phyloP scores from a whole-genome alignment of 30 jellyfish, hydroid and myxozoan genomes.

The Hydractinia symbiolongicarpus region DNA sequence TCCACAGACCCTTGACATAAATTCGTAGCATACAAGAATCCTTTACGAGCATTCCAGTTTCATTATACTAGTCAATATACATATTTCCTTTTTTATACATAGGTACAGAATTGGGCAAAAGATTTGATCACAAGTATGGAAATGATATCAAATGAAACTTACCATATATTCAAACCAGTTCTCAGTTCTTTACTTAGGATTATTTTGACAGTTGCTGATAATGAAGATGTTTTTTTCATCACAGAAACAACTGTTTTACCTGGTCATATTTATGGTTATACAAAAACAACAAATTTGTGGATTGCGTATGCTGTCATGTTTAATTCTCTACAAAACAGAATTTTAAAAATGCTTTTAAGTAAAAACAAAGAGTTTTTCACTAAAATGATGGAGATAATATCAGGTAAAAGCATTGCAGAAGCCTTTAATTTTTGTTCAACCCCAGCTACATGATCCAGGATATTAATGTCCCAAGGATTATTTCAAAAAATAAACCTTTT shows the following conservation, averaged over 20 bases:
- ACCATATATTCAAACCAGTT: not conserved
- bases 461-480: no score
- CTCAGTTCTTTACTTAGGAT: not conserved
- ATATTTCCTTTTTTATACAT: not conserved
- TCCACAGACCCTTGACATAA: no score
- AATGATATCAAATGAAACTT: conserved; percentile 1
- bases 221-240: not conserved
- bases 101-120: conserved; percentile 8
- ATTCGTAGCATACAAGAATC: no score
- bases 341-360: conserved; percentile 6
- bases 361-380: not conserved
- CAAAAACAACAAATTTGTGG: conserved; percentile 36
- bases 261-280: conserved; percentile 3
- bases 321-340: conserved; percentile 44
- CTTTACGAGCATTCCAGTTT: no score
- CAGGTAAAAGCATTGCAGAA: not conserved
- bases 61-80: no score
- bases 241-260: not conserved
- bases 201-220: not conserved
- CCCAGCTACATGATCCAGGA: no score
- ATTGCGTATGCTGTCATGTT: conserved; percentile 49
- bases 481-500: no score
- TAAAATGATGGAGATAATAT: no score
- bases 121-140: not conserved
- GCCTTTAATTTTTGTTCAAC: not conserved